Conservation (phyloP, 2,797 vertebrate species). For the Discoglossus pictus region DNA sequence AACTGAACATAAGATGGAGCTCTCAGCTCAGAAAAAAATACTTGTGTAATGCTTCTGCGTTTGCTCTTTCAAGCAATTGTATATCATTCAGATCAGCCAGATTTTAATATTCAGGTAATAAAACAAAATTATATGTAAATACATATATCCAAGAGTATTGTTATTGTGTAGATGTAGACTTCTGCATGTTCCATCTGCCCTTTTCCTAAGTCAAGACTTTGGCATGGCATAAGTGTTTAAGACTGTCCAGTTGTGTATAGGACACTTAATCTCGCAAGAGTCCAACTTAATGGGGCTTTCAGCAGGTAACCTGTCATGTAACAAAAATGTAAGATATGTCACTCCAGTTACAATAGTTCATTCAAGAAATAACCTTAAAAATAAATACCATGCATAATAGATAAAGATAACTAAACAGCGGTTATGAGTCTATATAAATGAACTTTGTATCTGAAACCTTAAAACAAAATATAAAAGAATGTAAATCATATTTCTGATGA, state of each 20-base stretch:
- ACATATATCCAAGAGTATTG: constrained; percentile 3
- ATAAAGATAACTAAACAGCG: constrained; percentile 16
- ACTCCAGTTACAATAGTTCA: constrained; percentile 15
- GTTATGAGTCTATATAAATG: too few relatives aligned
- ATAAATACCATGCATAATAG: constrained; percentile 6
- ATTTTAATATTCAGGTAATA: constrained; percentile 4
- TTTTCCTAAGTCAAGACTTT: not conserved
- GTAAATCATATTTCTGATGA: too few relatives aligned
- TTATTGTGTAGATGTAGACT: constrained; percentile 1
- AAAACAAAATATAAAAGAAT: too few relatives aligned
- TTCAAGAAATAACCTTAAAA: constrained; percentile 7
- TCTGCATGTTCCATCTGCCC: constrained; percentile 15
- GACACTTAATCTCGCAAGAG: constrained; percentile 1
- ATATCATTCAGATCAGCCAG: not conserved
- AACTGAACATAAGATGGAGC: constrained; percentile 25
- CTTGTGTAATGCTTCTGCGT: not conserved
- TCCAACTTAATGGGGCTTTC: constrained; percentile 26
- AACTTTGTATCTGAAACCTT: too few relatives aligned
- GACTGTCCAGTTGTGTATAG: not conserved
- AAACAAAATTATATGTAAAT: constrained; percentile 3
- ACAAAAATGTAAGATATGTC: constrained; percentile 5
- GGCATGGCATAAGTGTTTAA: not conserved
- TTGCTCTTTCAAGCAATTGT: not conserved
- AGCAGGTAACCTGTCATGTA: constrained; percentile 20
- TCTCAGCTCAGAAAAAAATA: constrained; percentile 1